Conservation (phyloP, 2,888 invertebrate genomes). For the Marronus borbonicus region DNA sequence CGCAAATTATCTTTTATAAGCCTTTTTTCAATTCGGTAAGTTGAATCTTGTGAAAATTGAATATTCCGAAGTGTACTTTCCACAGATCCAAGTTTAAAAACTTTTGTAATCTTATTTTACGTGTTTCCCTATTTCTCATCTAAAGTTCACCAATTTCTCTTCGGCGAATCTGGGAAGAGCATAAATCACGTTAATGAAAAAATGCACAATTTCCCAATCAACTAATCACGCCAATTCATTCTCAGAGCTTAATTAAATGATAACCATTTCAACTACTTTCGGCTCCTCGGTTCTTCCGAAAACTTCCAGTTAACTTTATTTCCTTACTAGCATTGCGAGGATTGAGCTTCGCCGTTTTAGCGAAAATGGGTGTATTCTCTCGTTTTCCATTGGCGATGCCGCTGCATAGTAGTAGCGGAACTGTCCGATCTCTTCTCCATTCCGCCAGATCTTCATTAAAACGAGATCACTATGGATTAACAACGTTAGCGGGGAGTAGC, state of each 20-base stretch:
- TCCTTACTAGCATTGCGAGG: neutral
- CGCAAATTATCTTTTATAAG: too few species aligned
- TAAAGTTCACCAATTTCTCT: neutral
- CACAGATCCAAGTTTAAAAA: neutral
- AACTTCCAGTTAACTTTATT: constrained; percentile 10
- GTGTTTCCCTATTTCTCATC: neutral
- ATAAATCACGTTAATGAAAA: neutral
- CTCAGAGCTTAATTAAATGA: constrained; percentile 5
- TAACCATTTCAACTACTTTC: constrained; percentile 6
- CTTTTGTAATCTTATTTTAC: neutral
- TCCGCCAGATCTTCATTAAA: constrained; percentile 35
- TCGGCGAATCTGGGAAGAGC: neutral
- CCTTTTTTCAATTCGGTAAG: too few species aligned
- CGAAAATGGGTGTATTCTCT: neutral
- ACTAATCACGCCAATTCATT: constrained; percentile 26
- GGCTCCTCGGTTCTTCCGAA: neutral
- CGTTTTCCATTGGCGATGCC: neutral
- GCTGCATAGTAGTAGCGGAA: neutral
- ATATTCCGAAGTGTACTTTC: neutral
- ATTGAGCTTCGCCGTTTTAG: neutral
- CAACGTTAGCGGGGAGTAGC: neutral
- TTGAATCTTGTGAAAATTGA: neutral
- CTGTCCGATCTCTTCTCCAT: neutral
- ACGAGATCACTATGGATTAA: constrained; percentile 43
- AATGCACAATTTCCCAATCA: constrained; percentile 26